Evolutionary conservation across 2,797 vertebrate species (phyloP).

Genomic region (Lithobates pipiens): DNA sequence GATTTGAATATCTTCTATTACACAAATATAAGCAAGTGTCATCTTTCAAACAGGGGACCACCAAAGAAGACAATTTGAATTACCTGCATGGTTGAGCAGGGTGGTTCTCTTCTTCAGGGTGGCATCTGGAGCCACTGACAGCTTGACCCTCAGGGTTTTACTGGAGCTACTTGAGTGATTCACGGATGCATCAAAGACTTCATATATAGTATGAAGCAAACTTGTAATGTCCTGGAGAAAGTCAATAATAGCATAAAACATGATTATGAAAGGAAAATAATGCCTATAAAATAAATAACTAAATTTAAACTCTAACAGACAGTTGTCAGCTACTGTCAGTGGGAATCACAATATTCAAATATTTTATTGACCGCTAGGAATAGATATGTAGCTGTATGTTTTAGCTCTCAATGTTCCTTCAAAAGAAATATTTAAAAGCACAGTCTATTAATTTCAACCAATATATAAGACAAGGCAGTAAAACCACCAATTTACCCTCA

Average conservation of each 20-base stretch:
- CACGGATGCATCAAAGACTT: slow-evolving; percentile 96
- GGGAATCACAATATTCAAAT: no score
- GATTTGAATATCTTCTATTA: not conserved
- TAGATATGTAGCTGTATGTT: no score
- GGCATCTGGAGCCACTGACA: slow-evolving; percentile 92
- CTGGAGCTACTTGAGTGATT: slow-evolving; percentile 96
- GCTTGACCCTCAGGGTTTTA: slow-evolving; percentile 95
- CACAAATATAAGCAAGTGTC: not conserved
- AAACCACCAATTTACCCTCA: no score
- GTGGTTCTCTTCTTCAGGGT: slow-evolving; percentile 89
- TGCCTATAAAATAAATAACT: no score
- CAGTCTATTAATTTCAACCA: no score
- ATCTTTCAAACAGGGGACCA: not conserved
- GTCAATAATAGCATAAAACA: not conserved
- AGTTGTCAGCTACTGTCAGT: no score
- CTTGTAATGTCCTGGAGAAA: slow-evolving; percentile 92
- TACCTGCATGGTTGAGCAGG: slow-evolving; percentile 85
- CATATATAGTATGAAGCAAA: slow-evolving; percentile 97
- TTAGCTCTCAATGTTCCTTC: no score
- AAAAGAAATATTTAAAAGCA: no score
- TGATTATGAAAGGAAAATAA: no score
- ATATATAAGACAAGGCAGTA: no score
- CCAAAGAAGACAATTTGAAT: slow-evolving; percentile 41
- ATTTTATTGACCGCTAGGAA: no score
- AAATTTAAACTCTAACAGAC: no score